Percentiles rank a stretch among this genome's conserved stretches.
Conservation (phyloP, 1,140 invertebrate species). For the Monochamus saltuarius region DNA sequence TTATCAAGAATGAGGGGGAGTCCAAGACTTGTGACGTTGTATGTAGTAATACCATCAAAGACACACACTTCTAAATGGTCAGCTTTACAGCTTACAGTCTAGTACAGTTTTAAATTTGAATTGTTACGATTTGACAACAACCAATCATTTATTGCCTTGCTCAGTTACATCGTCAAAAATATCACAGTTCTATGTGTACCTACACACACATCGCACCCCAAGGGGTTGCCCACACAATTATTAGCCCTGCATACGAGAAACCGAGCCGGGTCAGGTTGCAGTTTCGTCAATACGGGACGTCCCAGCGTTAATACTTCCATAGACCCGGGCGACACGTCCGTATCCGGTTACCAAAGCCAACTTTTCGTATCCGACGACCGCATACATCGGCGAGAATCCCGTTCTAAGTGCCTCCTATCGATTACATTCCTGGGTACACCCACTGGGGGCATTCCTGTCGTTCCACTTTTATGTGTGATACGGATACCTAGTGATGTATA, state of each 20-base stretch:
- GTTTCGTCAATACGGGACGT: neutral
- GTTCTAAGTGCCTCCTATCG: slow-evolving; percentile 1
- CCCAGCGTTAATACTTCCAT: neutral
- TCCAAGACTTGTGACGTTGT: too few relatives aligned
- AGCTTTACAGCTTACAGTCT: too few relatives aligned
- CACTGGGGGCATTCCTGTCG: neutral
- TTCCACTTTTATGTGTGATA: slow-evolving; percentile 1
- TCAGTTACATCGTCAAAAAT: too few relatives aligned
- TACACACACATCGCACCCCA: neutral
- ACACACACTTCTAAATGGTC: too few relatives aligned
- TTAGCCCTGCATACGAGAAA: slow-evolving; percentile 1
- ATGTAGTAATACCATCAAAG: too few relatives aligned
- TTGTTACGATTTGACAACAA: too few relatives aligned
- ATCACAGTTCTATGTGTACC: neutral
- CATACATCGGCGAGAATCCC: too few relatives aligned
- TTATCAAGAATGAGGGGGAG: too few relatives aligned
- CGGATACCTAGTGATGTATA: neutral
- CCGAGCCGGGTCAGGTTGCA: neutral
- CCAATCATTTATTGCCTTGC: too few relatives aligned
- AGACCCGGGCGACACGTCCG: neutral
- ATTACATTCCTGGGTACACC: neutral
- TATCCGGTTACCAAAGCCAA: slow-evolving; percentile 1
- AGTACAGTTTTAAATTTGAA: too few relatives aligned
- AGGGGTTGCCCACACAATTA: neutral
- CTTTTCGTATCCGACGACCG: neutral